Evolutionary conservation across 2,888 invertebrate species (phyloP), one percentile per base, ranked within the genome.

Genomic region (Mayetiola destructor): DNA sequence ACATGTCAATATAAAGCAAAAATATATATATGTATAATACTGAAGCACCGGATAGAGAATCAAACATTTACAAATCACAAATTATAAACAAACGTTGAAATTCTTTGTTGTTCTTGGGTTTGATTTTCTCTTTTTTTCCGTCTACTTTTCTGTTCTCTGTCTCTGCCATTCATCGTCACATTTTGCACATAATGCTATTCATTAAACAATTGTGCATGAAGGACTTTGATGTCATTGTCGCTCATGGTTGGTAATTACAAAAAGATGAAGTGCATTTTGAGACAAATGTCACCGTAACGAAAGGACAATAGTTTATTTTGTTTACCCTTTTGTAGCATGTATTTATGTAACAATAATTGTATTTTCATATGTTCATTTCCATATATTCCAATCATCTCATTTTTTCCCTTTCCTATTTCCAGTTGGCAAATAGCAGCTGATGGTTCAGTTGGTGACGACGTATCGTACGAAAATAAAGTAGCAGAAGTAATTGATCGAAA

Each of bases 31-130:
- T 23, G 23, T 12, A 42, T 42, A 20, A 42, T 23, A 23, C 23
- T 14, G n/a, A n/a, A n/a, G n/a, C n/a, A n/a, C n/a, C n/a, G n/a
- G n/a, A n/a, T n/a, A n/a, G n/a, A n/a, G n/a, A n/a, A n/a, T n/a
- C n/a, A n/a, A n/a, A n/a, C n/a, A n/a, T n/a, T n/a, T n/a, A n/a
- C n/a, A n/a, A 18, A 20, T 39, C 18, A 18, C 39, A 48, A 6
- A 48, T 27, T n/a, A 48, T 48, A 48, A 48, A 48, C 48, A 48
- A 48, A 48, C 27, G 48, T 27, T 27, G 23, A 48, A 48, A 48
- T 27, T 48, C 23, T 48, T 48, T 48, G n/a, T 48, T 48, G 23
- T 48, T 48, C 48, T 48, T 48, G 5, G 48, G 48, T 48, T 48
- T 48, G 23, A 48, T 48, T 27, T 27, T 2, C 27, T 27, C 8